phyloP scores from a whole-genome alignment of 2,888 invertebrate genomes.

The Chrysolina americana region DNA sequence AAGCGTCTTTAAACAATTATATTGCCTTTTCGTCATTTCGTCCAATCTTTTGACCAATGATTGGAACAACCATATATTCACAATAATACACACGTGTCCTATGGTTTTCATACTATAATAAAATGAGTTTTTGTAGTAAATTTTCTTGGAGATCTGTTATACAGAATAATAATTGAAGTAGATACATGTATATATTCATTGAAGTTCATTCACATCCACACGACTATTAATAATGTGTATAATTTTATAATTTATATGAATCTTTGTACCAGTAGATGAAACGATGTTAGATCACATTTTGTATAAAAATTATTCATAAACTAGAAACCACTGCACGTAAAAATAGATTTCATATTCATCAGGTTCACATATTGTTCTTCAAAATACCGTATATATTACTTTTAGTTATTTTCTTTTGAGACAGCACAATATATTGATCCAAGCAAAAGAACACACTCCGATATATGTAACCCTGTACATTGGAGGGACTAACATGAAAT shows the following conservation, averaged over 20 bases:
- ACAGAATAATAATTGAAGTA: no score
- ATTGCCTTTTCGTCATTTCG: not conserved
- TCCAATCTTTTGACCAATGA: not conserved
- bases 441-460: slow-evolving; percentile 82
- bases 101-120: no score
- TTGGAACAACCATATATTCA: no score
- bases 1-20: not conserved
- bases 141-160: no score
- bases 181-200: no score
- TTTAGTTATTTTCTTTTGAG: slow-evolving; percentile 76
- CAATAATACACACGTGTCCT: no score
- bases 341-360: not conserved
- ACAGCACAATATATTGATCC: slow-evolving; percentile 89
- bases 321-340: not conserved
- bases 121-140: no score
- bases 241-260: not conserved
- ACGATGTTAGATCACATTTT: not conserved
- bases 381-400: not conserved
- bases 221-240: not conserved
- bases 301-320: not conserved
- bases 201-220: no score
- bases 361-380: not conserved
- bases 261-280: not conserved
- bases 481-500: slow-evolving; percentile 82
- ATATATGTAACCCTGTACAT: slow-evolving; percentile 84